Conservation (phyloP, 2,888 invertebrate species). For the Arge pagana region DNA sequence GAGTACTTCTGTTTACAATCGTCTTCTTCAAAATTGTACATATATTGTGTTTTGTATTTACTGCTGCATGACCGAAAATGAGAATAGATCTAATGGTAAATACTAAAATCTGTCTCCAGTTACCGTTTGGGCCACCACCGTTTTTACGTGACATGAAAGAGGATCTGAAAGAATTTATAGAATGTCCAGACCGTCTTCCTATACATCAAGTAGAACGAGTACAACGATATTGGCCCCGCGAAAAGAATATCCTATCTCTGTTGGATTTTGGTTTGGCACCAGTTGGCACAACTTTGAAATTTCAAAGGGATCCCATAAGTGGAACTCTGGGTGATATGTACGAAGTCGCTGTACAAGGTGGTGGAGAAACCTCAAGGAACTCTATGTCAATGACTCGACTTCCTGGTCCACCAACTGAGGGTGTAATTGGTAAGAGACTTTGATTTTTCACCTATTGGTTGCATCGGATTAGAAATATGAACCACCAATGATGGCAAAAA, state of each 20-base stretch:
- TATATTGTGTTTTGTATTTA: too few relatives aligned
- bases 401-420: slow-evolving; percentile 72
- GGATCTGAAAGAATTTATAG: slow-evolving; percentile 69
- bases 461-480: slow-evolving; percentile 4
- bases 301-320: slow-evolving; percentile 73
- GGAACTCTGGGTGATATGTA: slow-evolving; percentile 75
- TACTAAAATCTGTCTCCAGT: too few relatives aligned
- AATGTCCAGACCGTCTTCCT: slow-evolving; percentile 71
- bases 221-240: slow-evolving; percentile 69
- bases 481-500: not conserved
- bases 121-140: slow-evolving; percentile 64
- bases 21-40: too few relatives aligned
- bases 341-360: slow-evolving; percentile 64
- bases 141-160: slow-evolving; percentile 69
- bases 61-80: too few relatives aligned
- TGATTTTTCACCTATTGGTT: not conserved
- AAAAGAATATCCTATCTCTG: slow-evolving; percentile 62
- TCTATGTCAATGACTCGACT: slow-evolving; percentile 81
- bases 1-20: too few relatives aligned
- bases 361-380: slow-evolving; percentile 71
- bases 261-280: slow-evolving; percentile 61
- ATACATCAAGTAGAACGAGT: slow-evolving; percentile 73
- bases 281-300: slow-evolving; percentile 61
- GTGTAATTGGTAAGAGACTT: too few relatives aligned
- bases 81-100: too few relatives aligned